These are phyloP conservation scores for Scaptomyza reducta DNA, from an alignment of 2,888 invertebrate genomes.

Conservation along the genomic window DNA sequence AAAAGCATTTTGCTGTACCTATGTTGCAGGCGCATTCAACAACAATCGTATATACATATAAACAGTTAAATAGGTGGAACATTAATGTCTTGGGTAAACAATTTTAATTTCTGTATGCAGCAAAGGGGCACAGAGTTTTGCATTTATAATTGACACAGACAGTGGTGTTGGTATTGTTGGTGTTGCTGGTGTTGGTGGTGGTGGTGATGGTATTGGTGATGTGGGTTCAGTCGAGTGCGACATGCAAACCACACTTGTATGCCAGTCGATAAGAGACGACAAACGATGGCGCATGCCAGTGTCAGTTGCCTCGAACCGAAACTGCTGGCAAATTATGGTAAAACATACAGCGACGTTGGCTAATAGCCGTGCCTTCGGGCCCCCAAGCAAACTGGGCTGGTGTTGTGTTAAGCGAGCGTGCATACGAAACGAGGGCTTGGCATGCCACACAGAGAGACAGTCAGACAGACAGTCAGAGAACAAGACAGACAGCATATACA, in stretches of 20 bases:
- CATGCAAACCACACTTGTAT: conserved; percentile 55
- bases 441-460: conserved; percentile 51
- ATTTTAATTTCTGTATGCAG: conserved; percentile 66
- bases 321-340: conserved; percentile 75
- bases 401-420: conserved; percentile 49
- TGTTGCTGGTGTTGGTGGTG: neutral
- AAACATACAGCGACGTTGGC: conserved; percentile 68
- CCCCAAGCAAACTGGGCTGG: conserved; percentile 18
- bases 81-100: conserved; percentile 77
- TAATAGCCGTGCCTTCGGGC: conserved; percentile 38
- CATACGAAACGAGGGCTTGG: conserved; percentile 69
- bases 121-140: conserved; percentile 48
- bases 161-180: neutral
- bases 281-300: conserved; percentile 61
- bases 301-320: conserved; percentile 51
- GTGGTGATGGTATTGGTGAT: neutral
- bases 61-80: conserved; percentile 40
- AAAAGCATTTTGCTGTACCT: conserved; percentile 74
- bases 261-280: conserved; percentile 70
- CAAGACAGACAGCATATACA: conserved; percentile 9
- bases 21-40: conserved; percentile 31
- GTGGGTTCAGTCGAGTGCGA: conserved; percentile 44
- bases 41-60: conserved; percentile 18
- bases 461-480: conserved; percentile 18
- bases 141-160: conserved; percentile 58